Conservation (phyloP, 2,113 vertebrate species). For the Mus pahari region DNA sequence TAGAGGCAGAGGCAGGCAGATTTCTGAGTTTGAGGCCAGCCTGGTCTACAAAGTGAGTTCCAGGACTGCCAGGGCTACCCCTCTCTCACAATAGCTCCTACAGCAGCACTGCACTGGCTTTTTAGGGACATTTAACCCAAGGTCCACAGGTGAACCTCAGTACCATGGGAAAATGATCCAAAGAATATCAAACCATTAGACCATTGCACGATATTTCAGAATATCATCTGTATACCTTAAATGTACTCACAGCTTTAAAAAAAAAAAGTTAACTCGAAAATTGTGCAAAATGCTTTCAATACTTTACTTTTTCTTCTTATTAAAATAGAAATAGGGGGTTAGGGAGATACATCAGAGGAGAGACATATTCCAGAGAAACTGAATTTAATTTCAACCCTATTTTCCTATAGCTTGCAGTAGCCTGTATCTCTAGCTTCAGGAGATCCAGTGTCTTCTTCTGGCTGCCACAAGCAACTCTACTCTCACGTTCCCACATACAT, state of each 20-base stretch:
- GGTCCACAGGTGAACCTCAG: not conserved
- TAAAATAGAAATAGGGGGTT: not conserved
- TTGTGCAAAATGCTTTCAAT: slow-evolving; percentile 36
- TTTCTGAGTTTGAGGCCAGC: too few species aligned
- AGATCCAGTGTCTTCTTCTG: not conserved
- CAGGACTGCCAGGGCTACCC: too few species aligned
- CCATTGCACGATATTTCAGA: not conserved
- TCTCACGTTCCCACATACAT: not conserved
- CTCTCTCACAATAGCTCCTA: not conserved
- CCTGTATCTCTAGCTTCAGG: not conserved
- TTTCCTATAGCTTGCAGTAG: not conserved
- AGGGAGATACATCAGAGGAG: not conserved
- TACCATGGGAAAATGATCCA: not conserved
- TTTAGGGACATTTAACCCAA: not conserved
- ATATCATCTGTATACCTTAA: too few species aligned
- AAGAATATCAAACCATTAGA: not conserved
- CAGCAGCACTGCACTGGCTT: not conserved
- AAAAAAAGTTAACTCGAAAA: not conserved
- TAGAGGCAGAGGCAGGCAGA: too few species aligned
- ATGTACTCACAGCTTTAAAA: not conserved
- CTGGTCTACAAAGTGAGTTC: too few species aligned
- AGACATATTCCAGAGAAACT: not conserved
- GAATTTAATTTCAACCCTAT: not conserved
- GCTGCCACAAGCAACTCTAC: not conserved
- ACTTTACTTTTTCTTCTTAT: slow-evolving; percentile 7